Conservation (phyloP, 92 coral and sea anemone genomes). For the Palythoa heliodiscus region DNA sequence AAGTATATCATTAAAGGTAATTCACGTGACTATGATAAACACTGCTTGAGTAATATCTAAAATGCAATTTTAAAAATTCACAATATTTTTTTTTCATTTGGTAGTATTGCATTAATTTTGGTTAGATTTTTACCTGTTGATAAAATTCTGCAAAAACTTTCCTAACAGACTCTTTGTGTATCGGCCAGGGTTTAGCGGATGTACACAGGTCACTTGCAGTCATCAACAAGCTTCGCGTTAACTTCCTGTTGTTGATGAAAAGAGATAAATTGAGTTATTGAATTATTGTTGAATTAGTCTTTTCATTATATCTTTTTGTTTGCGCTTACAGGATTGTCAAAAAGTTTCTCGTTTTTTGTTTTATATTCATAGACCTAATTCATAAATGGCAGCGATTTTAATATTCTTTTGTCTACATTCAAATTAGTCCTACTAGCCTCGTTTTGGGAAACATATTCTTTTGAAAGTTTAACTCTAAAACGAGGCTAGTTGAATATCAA, state of each 20-base stretch:
- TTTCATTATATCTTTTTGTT: neutral
- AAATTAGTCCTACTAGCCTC: too few relatives aligned
- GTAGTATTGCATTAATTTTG: neutral
- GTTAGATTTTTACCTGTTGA: slow-evolving; percentile 64
- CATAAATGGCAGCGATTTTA: too few relatives aligned
- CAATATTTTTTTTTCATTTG: neutral
- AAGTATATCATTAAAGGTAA: too few relatives aligned
- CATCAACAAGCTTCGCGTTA: slow-evolving; percentile 80
- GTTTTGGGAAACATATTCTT: too few relatives aligned
- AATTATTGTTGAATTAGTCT: neutral
- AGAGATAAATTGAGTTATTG: neutral
- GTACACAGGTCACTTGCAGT: slow-evolving; percentile 93
- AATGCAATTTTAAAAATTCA: too few relatives aligned
- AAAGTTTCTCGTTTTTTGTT: too few relatives aligned
- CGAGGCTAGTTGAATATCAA: too few relatives aligned
- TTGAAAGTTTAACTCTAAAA: too few relatives aligned
- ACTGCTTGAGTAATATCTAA: too few relatives aligned
- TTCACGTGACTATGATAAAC: too few relatives aligned
- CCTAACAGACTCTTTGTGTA: slow-evolving; percentile 83
- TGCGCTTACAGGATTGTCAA: neutral
- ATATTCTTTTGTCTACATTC: too few relatives aligned
- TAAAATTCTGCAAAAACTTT: slow-evolving; percentile 93
- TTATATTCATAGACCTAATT: too few relatives aligned
- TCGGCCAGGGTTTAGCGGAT: slow-evolving; percentile 88
- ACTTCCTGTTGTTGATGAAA: slow-evolving; percentile 44